These are phyloP conservation scores for Sander vitreus DNA, from an alignment of 2,113 vertebrate genomes.

Conservation along the genomic window DNA sequence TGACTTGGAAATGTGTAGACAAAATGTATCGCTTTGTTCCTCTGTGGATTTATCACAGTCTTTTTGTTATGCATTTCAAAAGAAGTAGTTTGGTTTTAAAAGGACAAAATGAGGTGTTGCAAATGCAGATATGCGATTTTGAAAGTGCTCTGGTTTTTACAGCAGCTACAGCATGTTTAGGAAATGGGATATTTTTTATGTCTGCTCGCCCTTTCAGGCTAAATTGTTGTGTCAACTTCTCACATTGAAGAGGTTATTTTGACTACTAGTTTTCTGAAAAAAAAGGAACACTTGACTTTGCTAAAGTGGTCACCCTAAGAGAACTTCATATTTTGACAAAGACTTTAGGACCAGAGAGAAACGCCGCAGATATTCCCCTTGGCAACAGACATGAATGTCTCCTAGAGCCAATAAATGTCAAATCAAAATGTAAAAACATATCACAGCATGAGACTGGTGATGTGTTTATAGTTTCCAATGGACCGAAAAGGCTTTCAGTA, in stretches of 20 bases:
- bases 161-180: neutral
- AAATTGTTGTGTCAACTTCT: slow-evolving; percentile 9
- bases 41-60: neutral
- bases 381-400: slow-evolving; percentile 27
- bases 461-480: slow-evolving; percentile 45
- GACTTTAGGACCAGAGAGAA: slow-evolving; percentile 13
- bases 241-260: neutral
- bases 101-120: neutral
- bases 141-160: neutral
- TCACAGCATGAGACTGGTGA: slow-evolving; percentile 22
- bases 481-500: slow-evolving; percentile 26
- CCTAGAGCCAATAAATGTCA: slow-evolving; percentile 46
- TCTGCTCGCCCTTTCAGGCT: neutral
- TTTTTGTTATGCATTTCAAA: neutral
- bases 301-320: neutral
- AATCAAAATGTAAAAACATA: slow-evolving; percentile 55
- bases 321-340: slow-evolving; percentile 40
- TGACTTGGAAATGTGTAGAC: too few species aligned
- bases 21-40: neutral
- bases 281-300: neutral
- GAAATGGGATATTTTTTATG: neutral
- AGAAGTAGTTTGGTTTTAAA: neutral
- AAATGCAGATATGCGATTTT: neutral
- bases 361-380: slow-evolving; percentile 14
- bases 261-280: neutral